Conservation (phyloP, 2,888 invertebrate species). For the Cryptophagus acutangulus region DNA sequence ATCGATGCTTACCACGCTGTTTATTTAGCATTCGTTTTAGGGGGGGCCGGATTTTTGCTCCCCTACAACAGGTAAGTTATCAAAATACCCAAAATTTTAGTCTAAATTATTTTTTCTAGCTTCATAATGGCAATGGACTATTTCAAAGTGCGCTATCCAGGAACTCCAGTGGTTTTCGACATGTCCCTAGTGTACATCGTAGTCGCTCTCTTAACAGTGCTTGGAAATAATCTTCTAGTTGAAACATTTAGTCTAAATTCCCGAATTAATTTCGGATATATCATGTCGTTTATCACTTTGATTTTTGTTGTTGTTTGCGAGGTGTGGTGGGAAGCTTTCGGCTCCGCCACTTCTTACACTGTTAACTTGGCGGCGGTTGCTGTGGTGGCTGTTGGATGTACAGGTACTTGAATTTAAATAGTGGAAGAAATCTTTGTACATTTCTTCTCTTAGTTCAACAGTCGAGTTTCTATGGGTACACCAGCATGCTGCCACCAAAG, state of each 20-base stretch:
- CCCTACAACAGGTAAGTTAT: constrained; percentile 80
- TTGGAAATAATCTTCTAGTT: constrained; percentile 78
- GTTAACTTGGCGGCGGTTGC: constrained; percentile 81
- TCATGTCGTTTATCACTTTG: constrained; percentile 75
- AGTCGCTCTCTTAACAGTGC: constrained; percentile 82
- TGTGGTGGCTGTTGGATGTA: constrained; percentile 82
- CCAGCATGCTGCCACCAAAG: constrained; percentile 82
- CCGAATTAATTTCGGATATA: constrained; percentile 82
- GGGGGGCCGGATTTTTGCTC: constrained; percentile 83
- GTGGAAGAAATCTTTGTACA: no score
- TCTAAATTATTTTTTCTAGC: constrained; percentile 50
- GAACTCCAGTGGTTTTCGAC: constrained; percentile 82
- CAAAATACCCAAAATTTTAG: background rate
- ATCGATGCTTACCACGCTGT: constrained; percentile 67
- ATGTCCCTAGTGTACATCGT: constrained; percentile 89
- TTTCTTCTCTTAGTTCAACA: constrained; percentile 65
- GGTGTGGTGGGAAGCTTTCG: constrained; percentile 81
- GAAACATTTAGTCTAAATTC: constrained; percentile 77
- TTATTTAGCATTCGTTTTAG: constrained; percentile 71
- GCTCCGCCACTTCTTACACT: constrained; percentile 71
- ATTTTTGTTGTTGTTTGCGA: constrained; percentile 81
- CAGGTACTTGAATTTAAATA: constrained; percentile 53
- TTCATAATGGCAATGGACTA: constrained; percentile 93
- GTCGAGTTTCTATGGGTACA: constrained; percentile 91
- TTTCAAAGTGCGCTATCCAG: constrained; percentile 79